Base-by-base conservation (phyloP, 1,140 invertebrate genomes). In the Pachyrhynchus sulphureomaculatus region DNA sequence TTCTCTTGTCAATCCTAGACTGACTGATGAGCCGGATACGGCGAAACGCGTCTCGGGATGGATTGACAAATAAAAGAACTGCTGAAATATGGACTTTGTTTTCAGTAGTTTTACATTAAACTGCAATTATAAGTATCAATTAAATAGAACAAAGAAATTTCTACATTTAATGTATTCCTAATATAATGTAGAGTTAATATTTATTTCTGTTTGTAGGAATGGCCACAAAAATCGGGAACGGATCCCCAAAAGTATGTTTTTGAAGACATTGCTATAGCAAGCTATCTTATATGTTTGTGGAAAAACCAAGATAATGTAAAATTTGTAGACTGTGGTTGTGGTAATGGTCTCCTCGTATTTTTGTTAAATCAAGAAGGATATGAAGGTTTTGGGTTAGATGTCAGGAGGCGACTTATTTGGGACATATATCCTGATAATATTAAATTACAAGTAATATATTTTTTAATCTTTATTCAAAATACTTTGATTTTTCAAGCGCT, bases 281-380 rank as follows among this genome's bases (percentile, higher is more conserved):
- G 91, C 1, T 99, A 99, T 77, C 79, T 99, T 13, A 78, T 97
- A 23, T 79, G 93, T 29, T 66, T 93, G 0, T 94, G 91, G 91
- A 78, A 85, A 42, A 76, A 79, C 66, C 75, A 77, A 47, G 74
- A 75, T 20, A 72, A 73, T 15, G 87, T 90, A 69, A 84, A 80
- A 1, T 98, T 98, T 83, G 84, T 96, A 1, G 96, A 99, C 79
- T 79, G 98, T 23, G 96, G 96, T 0, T 99, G 96, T 83, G 96
- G 96, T 0, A 99, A 99, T 82, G 96, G 97, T 17, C 79, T 99
- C 10, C 79, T 99, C 2, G 93, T 96, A 9, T 86, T 95, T 78
- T 88, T 98, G 58, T 79, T 98, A 8, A 84, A 83, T 29, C 82
- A 83, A 64, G 93, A 98, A 81, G 94, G 93, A 32, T 86, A 88